These are phyloP conservation scores for Trogon surrucura DNA, from an alignment of 2,113 vertebrate genomes.

Conservation along the genomic window DNA sequence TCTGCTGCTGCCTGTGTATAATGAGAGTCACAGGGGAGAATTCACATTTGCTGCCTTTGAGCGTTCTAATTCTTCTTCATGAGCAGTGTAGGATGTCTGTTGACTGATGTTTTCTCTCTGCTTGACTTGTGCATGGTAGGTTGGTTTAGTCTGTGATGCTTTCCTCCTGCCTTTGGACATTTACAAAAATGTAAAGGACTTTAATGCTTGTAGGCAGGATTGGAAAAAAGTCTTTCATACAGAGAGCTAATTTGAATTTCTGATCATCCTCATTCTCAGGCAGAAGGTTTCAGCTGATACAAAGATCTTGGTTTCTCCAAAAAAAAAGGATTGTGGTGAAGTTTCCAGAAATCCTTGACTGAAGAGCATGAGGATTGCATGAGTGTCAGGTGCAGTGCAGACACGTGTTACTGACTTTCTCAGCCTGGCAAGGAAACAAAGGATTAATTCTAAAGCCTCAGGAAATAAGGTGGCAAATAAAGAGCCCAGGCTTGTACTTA, in stretches of 20 bases:
- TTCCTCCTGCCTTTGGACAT: not conserved
- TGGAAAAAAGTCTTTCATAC: not conserved
- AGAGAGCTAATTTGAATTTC: not conserved
- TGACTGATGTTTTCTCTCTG: not conserved
- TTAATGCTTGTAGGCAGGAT: not conserved
- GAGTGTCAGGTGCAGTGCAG: not conserved
- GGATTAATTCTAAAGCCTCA: not conserved
- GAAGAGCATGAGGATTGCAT: rapidly evolving
- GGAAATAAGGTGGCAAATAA: not conserved
- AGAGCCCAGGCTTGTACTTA: not conserved
- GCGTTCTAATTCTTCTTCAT: not conserved
- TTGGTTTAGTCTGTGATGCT: not conserved
- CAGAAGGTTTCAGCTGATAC: not conserved
- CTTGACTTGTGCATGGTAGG: not conserved
- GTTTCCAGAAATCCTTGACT: not conserved
- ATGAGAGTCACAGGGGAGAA: not conserved
- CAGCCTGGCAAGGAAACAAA: not conserved
- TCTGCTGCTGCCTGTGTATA: not conserved
- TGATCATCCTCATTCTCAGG: not conserved
- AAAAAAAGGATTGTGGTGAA: not conserved
- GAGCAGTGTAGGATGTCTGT: not conserved
- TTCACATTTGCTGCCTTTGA: not conserved
- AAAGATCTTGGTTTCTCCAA: not conserved
- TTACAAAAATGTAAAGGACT: not conserved
- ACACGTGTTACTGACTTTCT: not conserved